Percentiles rank a stretch among this genome's conserved stretches.
These are phyloP conservation scores for Amphiprion clarkii DNA, from an alignment of 2,797 vertebrate species.

Conservation along the genomic window DNA sequence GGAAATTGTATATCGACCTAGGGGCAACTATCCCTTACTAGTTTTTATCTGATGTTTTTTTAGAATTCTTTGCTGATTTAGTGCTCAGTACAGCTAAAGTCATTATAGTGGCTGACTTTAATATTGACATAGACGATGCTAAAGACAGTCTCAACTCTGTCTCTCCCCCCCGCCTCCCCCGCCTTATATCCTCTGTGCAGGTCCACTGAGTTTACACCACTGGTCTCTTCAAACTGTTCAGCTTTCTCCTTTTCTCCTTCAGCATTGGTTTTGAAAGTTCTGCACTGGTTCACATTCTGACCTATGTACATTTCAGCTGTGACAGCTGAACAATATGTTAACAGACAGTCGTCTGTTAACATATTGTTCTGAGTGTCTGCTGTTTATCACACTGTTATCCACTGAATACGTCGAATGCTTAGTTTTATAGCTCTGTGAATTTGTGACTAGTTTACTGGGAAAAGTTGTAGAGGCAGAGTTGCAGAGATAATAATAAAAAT, in stretches of 20 bases:
- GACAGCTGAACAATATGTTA: slow-evolving; percentile 15
- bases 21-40: too few species aligned
- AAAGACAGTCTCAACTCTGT: too few species aligned
- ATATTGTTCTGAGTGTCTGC: slow-evolving; percentile 16
- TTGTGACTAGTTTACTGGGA: slow-evolving; percentile 65
- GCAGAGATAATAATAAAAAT: too few species aligned
- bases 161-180: too few species aligned
- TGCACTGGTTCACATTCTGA: slow-evolving; percentile 45
- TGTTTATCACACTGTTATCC: slow-evolving; percentile 10
- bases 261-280: slow-evolving; percentile 27
- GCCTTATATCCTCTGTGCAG: slow-evolving; percentile 59
- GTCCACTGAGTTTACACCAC: slow-evolving; percentile 20
- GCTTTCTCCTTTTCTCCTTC: slow-evolving; percentile 36
- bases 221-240: slow-evolving; percentile 40
- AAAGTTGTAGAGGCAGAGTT: slow-evolving; percentile 77
- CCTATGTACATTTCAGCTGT: slow-evolving; percentile 38
- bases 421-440: slow-evolving; percentile 64
- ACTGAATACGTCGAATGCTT: slow-evolving; percentile 43
- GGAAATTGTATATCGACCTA: too few species aligned
- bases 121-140: too few species aligned
- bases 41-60: too few species aligned
- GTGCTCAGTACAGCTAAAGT: too few species aligned
- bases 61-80: too few species aligned
- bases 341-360: too few species aligned
- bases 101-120: too few species aligned